Base-by-base conservation (phyloP, 2,888 invertebrate genomes). In the Penaeus monodon region DNA sequence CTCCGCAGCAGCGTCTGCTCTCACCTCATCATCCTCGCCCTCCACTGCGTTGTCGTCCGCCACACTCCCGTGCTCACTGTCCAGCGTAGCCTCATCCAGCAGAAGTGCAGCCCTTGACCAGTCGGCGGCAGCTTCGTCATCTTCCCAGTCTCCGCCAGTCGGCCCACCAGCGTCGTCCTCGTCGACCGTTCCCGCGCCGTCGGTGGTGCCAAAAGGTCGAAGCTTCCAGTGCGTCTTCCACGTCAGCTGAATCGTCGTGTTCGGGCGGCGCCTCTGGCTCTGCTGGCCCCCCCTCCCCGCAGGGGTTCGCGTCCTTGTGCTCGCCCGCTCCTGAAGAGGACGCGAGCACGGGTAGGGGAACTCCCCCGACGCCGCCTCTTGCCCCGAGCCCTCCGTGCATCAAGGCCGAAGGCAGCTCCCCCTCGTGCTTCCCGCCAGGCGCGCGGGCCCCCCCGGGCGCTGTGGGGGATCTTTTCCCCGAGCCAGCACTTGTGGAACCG, bases 301-400 rank as follows among this genome's bases (percentile, higher is more conserved):
- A 86, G 73, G 86, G 82, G 12, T 86, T 86, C 63, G 86, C 86
- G 20, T 82, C 86, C 57, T 64, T 86, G 82, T 86, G 86, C 44
- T 86, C 85, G 20, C 85, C 85, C 17, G 80, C 70, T 20, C 85
- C 79, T 57, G 85, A 80, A 27, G 85, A 85, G 57, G 79, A 85
- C 27, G 14, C 44, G 17, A 64, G 78, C 7, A 57, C 57, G 57
- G 57, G 57, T 12, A 57, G 57, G 57, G 57, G 57, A 57, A 17
- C 57, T 10, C 57, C 57, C 57, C 57, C 57, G 17, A 57, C 57
- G 57, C 57, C 57, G 57, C 57, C 57, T 57, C 17, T 57, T 20
- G 57, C 57, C 57, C 57, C 57, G 57, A 57, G 57, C 57, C 57
- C 57, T 57, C 57, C 57, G 57, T 57, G 57, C 57, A 57, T 57